Evolutionary conservation across 2,797 vertebrate genomes (phyloP), one percentile per base, ranked within the genome.

Genomic region (Crenichthys baileyi): DNA sequence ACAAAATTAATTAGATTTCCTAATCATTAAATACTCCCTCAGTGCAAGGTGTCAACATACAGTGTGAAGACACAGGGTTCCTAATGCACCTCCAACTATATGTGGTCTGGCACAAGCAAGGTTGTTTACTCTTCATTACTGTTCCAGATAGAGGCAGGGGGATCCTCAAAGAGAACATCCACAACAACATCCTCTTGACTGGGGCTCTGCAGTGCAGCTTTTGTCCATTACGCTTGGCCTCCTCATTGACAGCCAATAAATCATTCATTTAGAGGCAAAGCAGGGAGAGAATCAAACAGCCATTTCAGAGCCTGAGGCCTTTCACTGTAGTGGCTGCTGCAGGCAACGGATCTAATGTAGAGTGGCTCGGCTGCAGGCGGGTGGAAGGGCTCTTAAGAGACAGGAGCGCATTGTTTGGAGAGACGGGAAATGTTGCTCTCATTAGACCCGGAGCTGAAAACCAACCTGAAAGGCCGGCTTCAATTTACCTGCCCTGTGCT

Each of bases 181-280:
- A 92, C 92, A 93, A 91, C 93, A 92, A 84, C 93, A 88, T 92
- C 91, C 93, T 94, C 93, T 95, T 95, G 93, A 94, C 92, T 93
- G 92, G 83, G 86, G 80, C 90, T 91, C 88, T 90, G 92, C 92
- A 85, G 89, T 86, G 88, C 92, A 92, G 93, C 92, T 94, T 94
- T 95, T 95, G 94, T 93, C 91, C 93, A 94, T 95, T 95, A 94
- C 84, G 88, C 91, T 93, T 95, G 92, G 91, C 89, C 93, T 94
- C 89, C 94, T 95, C 95, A 95, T 95, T 94, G 95, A 92, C 92
- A 94, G 93, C 95, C 95, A 96, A 95, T 95, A 95, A 95, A 95
- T 95, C 94, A 95, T 95, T 95, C 93, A 95, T 96, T 96, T 95
- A 94, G 94, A 95, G 90, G 95, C 93, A 95, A 95, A 95, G 94